These are phyloP conservation scores for Lycopodina hypogea DNA, from an alignment of 37 sponge, comb jelly and placozoan species.

Conservation along the genomic window DNA sequence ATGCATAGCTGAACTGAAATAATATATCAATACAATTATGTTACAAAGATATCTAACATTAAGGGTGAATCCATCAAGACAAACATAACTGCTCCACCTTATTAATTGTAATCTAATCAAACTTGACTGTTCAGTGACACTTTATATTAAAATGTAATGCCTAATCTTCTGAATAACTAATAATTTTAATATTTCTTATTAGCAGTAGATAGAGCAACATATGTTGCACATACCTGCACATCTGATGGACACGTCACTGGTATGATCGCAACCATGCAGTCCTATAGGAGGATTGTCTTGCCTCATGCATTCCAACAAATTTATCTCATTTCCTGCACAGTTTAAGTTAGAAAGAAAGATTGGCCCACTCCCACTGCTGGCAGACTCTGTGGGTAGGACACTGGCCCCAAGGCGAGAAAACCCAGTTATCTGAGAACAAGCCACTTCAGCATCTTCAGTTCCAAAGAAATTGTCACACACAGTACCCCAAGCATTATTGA, in stretches of 20 bases:
- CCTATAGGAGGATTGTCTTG: background rate
- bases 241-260: slow-evolving; percentile 21
- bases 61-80: too few species aligned
- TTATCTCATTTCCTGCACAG: slow-evolving; percentile 24
- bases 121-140: too few species aligned
- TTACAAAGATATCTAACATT: too few species aligned
- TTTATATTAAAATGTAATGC: too few species aligned
- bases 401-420: background rate
- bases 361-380: slow-evolving; percentile 13
- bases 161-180: too few species aligned
- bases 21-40: too few species aligned
- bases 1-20: too few species aligned
- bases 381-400: background rate
- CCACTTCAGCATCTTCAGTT: slow-evolving; percentile 18
- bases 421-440: slow-evolving; percentile 19
- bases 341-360: slow-evolving; percentile 7
- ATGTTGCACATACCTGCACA: slow-evolving; percentile 14
- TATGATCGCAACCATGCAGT: slow-evolving; percentile 14
- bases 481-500: slow-evolving; percentile 42
- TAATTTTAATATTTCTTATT: background rate
- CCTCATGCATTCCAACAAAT: slow-evolving; percentile 12
- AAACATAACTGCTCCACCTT: too few species aligned
- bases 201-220: background rate
- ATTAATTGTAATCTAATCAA: too few species aligned
- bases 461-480: slow-evolving; percentile 24